Conservation (phyloP, 2,113 vertebrate genomes). For the Gambusia holbrooki region DNA sequence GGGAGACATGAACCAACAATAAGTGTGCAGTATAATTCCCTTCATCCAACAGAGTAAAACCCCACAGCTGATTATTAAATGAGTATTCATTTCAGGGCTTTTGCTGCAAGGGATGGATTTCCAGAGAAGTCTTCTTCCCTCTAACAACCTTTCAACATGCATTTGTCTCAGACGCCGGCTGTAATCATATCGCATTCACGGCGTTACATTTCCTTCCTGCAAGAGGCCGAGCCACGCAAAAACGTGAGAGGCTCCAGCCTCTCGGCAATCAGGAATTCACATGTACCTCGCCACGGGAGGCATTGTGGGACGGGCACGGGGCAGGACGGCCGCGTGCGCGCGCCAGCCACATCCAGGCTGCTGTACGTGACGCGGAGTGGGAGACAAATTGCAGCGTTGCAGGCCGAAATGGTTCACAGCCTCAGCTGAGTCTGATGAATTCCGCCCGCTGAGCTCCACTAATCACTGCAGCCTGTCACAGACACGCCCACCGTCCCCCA, state of each 20-base stretch:
- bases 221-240: conserved; percentile 18
- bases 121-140: neutral
- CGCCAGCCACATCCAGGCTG: conserved; percentile 39
- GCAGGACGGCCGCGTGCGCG: conserved; percentile 6
- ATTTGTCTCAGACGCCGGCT: conserved; percentile 11
- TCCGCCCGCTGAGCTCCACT: conserved; percentile 70
- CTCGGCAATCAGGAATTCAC: conserved; percentile 20
- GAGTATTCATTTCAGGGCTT: conserved; percentile 3
- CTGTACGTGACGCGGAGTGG: conserved; percentile 46
- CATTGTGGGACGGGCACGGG: neutral
- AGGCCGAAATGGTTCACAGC: conserved; percentile 67
- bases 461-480: conserved; percentile 71
- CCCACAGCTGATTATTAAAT: neutral
- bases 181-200: conserved; percentile 22
- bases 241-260: neutral
- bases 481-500: conserved; percentile 63
- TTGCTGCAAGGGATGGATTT: conserved; percentile 13
- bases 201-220: neutral
- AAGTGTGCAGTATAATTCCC: neutral
- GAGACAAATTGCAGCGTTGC: conserved; percentile 74
- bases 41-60: neutral
- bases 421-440: conserved; percentile 76
- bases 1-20: neutral
- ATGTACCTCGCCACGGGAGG: neutral
- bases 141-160: neutral